Percentiles rank a stretch among this genome's conserved stretches.
phyloP scores from a whole-genome alignment of 1,140 invertebrate species.

The Hormaphis cornu region DNA sequence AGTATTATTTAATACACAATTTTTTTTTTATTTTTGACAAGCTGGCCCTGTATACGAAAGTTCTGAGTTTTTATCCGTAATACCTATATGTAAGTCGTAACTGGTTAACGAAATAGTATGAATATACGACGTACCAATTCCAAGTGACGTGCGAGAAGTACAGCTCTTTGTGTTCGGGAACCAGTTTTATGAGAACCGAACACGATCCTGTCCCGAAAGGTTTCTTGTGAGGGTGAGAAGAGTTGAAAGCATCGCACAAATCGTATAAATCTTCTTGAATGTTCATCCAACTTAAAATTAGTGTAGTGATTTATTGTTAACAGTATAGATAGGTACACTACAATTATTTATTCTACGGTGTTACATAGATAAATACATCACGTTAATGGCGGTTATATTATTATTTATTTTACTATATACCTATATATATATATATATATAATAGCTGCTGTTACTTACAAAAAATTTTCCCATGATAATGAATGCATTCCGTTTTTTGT shows the following conservation, averaged over 20 bases:
- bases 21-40: too few species aligned
- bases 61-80: too few species aligned
- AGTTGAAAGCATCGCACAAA: slow-evolving; percentile 42
- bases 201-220: slow-evolving; percentile 43
- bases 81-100: too few species aligned
- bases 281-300: slow-evolving; percentile 41
- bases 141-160: slow-evolving; percentile 57
- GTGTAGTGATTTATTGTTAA: too few species aligned
- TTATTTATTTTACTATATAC: too few species aligned
- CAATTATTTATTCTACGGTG: not conserved
- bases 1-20: too few species aligned
- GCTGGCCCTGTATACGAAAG: too few species aligned
- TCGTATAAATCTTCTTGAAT: slow-evolving; percentile 55
- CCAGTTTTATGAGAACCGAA: slow-evolving; percentile 56
- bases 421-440: too few species aligned
- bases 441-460: not conserved
- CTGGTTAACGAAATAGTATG: too few species aligned
- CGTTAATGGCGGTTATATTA: too few species aligned
- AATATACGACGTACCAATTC: slow-evolving; percentile 42
- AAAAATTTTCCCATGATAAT: slow-evolving; percentile 3
- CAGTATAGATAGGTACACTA: not conserved
- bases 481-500: not conserved
- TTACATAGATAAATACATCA: too few species aligned
- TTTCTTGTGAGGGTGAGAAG: slow-evolving; percentile 1
- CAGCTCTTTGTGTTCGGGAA: slow-evolving; percentile 50